Base-by-base conservation (phyloP, 2,113 vertebrate species). In the Alouatta palliata region DNA sequence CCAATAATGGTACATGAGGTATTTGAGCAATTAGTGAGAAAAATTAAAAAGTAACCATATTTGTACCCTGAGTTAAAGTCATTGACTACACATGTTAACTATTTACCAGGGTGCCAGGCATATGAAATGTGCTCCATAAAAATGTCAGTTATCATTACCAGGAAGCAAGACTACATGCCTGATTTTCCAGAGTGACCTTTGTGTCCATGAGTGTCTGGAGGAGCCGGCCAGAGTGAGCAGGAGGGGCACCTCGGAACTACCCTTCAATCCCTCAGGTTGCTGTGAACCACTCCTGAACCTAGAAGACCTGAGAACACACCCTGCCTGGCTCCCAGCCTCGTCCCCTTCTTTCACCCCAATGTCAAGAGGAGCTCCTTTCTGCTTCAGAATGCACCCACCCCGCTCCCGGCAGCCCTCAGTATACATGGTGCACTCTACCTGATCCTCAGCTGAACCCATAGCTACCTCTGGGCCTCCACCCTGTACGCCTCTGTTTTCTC, bases 151-250 rank as follows among this genome's bases (percentile, higher is more conserved):
- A 19, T 47, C 61, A 64, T 35, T 68, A 56, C 37, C 30, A 70
- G 56, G 83, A 73, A 95, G 43, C 37, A 73, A 68, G 54, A 56
- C 32, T 11, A 54, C 88, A 77, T 64, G 14, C 32, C 54, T 25
- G 25, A 91, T 70, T 45, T 87, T 82, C 76, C 54, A 47, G 73
- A 90, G 82, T 13, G 64, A 12, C 27, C 45, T 58, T 66, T 76
- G n/a, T 25, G 5, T 75, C 40, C 12, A 43, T 25, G 37, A 21
- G 52, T 17, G 5, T 52, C 52, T 52, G 52, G 52, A 52, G 25
- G 47, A 71, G 64, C 17, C 1, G 37, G 10, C 32, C 20, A 30
- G 20, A 68, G 35, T 0, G 16, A 56, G 9, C 37, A 8, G 45
- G 3, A 3, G 25, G 27, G 10, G 11, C 25, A 23, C 25, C 56